Base-by-base conservation (phyloP, 2,888 invertebrate species). In the Cryptus viduatorius region DNA sequence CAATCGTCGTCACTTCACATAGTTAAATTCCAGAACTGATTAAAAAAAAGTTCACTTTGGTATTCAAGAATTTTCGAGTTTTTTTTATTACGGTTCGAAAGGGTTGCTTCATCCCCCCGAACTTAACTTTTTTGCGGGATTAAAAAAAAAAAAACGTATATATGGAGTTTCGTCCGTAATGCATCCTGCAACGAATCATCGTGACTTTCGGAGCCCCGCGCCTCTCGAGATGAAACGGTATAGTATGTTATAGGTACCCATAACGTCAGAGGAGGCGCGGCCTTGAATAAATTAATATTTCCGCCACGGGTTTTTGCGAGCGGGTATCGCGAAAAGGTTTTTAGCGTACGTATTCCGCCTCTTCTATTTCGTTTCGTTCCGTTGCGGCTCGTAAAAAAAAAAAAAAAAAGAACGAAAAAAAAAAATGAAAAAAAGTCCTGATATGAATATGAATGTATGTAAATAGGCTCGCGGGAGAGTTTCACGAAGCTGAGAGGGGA, bases 201-300 rank as follows among this genome's bases (percentile, higher is more conserved):
- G 75, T 65, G 82, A 84, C 81, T 65, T 64, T 78, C 29, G 42
- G 0, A 37, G 37, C 37, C 37, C 8, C 56, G 10, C 56, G 56
- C 65, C 50, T 67, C 44, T 59, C 56, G 69, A 56, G 81, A 79
- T 61, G 64, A 75, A 14, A 64, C 4, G 81, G 56, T 76, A 77
- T 77, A 80, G 67, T 72, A 56, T 68, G 56, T 69, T 64, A 69
- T 56, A 29, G 50, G 37, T 68, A 71, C 72, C 77, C 73, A 77
- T 65, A 71, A 71, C 76, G 83, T 83, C 72, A 79, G 37, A 75
- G 83, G 78, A 77, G 83, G 78, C 82, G 83, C 81, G 76, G 77
- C 79, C 76, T 79, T 77, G 86, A 85, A 86, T 86, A 83, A 82
- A 86, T 86, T 86, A 86, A 83, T 85, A 86, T 82, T 86, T 84